Conservation (phyloP, 1,140 invertebrate species). For the Drosophila punjabiensis region DNA sequence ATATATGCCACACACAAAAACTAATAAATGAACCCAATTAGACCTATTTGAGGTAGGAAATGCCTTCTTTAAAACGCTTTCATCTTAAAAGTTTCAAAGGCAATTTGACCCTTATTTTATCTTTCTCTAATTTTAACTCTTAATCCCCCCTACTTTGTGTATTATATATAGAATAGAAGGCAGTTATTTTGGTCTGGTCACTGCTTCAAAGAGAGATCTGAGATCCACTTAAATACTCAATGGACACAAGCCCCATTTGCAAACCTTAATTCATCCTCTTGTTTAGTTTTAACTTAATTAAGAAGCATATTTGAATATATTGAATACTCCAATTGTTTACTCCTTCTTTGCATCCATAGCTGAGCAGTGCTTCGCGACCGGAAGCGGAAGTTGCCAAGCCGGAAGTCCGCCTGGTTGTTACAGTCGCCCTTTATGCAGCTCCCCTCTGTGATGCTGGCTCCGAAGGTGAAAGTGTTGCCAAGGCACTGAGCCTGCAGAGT, state of each 20-base stretch:
- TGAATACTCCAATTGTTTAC: constrained; percentile 22
- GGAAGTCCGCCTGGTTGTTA: constrained; percentile 57
- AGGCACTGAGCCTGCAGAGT: constrained; percentile 30
- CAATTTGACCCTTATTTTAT: no score
- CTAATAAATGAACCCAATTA: no score
- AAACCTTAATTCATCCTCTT: neutral
- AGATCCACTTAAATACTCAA: neutral
- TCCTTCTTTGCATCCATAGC: constrained; percentile 45
- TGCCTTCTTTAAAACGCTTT: no score
- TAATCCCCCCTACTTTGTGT: neutral
- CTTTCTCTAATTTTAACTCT: neutral
- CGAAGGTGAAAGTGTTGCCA: constrained; percentile 45
- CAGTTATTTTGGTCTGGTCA: neutral
- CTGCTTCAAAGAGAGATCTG: neutral
- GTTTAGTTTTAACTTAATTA: neutral
- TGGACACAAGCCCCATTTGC: neutral
- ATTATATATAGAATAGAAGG: neutral
- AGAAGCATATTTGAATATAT: neutral
- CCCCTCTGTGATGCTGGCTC: neutral
- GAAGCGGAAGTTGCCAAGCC: constrained; percentile 59
- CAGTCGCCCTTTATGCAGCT: constrained; percentile 12
- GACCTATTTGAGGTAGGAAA: no score
- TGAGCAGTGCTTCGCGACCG: constrained; percentile 21
- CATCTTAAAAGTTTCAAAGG: no score
- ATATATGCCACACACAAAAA: neutral